These are phyloP conservation scores for Tachuris rubrigastra DNA, from an alignment of 2,113 vertebrate species.

Conservation along the genomic window DNA sequence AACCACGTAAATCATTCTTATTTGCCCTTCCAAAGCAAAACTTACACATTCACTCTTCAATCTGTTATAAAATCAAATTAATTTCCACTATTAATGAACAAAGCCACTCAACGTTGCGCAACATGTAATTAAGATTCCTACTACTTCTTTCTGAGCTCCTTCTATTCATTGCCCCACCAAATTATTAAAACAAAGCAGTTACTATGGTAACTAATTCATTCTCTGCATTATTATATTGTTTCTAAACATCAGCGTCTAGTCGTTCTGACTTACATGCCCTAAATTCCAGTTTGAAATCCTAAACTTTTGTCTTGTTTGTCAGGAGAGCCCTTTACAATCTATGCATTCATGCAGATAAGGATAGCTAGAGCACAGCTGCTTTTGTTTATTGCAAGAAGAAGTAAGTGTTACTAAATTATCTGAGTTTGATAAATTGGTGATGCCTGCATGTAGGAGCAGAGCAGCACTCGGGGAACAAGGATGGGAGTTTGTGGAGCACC, in stretches of 20 bases:
- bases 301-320: conserved; percentile 40
- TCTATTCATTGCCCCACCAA: conserved; percentile 55
- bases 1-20: not conserved
- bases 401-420: conserved; percentile 35
- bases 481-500: not conserved
- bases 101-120: not conserved
- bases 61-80: conserved; percentile 52
- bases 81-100: conserved; percentile 58
- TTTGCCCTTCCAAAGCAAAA: not conserved
- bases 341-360: conserved; percentile 51
- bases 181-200: conserved; percentile 73
- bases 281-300: conserved; percentile 62
- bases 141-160: conserved; percentile 44
- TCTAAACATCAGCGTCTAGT: conserved; percentile 43
- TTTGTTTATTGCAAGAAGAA: conserved; percentile 14
- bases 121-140: conserved; percentile 64
- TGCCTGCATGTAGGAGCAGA: not conserved
- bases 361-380: conserved; percentile 32
- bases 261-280: conserved; percentile 47
- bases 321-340: conserved; percentile 38
- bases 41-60: not conserved
- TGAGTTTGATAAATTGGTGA: conserved; percentile 36
- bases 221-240: conserved; percentile 63
- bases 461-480: not conserved
- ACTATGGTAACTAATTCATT: conserved; percentile 69